Percentiles rank a stretch among this genome's conserved stretches.
These are phyloP conservation scores for Harmothoe impar DNA, from an alignment of 2,888 invertebrate species.

Conservation along the genomic window DNA sequence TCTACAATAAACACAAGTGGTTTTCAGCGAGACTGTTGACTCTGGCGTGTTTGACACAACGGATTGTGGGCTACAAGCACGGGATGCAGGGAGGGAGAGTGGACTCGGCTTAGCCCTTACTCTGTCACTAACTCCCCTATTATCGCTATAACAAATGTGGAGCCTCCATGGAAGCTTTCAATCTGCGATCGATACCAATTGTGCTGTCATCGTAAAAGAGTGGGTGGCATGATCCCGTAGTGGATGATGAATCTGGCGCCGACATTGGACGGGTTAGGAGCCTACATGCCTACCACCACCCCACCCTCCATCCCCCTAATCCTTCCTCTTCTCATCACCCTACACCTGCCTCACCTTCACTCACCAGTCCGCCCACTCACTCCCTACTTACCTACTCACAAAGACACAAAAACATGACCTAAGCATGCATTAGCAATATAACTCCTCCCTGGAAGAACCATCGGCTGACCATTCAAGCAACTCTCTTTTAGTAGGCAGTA, in stretches of 20 bases:
- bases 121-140: slow-evolving; percentile 19
- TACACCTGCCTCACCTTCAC: no score
- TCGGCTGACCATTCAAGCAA: no score
- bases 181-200: slow-evolving; percentile 45
- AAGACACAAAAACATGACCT: no score
- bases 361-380: no score
- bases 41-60: slow-evolving; percentile 11
- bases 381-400: no score
- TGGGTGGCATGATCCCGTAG: slow-evolving; percentile 33
- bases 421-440: background rate
- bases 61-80: background rate
- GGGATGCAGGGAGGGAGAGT: background rate
- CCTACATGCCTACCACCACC: background rate
- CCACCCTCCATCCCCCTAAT: no score
- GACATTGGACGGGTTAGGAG: background rate
- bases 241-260: background rate
- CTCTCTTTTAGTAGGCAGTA: no score
- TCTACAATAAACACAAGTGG: slow-evolving; percentile 21
- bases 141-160: slow-evolving; percentile 48
- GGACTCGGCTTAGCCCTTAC: background rate
- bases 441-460: background rate
- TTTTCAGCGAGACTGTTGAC: background rate
- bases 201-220: slow-evolving; percentile 53
- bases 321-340: no score
- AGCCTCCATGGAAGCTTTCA: slow-evolving; percentile 47